Base-by-base conservation (phyloP, 1,140 invertebrate genomes). In the Drosophila kanapiae region DNA sequence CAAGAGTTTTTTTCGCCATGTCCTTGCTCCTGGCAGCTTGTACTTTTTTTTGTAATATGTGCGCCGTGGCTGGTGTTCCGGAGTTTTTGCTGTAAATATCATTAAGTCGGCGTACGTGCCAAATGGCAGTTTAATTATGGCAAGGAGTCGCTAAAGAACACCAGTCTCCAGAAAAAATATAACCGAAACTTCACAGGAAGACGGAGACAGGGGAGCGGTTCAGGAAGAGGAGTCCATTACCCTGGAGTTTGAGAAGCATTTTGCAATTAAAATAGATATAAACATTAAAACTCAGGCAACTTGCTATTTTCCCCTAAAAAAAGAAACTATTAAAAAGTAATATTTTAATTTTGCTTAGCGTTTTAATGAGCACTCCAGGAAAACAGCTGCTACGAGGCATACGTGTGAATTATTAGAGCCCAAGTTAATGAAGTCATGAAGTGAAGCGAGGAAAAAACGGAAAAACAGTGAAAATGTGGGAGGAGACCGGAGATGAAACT, bases 61-160 rank as follows among this genome's bases (percentile, higher is more conserved):
- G 53, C 37, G 18, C 47, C 51, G 71, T 56, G 43, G 54, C 72
- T 75, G 51, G 48, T 68, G 58, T 16, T 62, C 33, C 47, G 23
- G 47, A 68, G 77, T 69, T 84, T 83, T 77, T 80, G 77, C 75
- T 85, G 81, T 84, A 84, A 84, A 84, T 84, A 84, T 71, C 82
- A 84, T 84, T 84, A 84, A 80, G 81, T 84, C 57, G 62, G 72
- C 63, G 82, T 84, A 84, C 82, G 82, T 84, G 82, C 82, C 82
- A 84, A 84, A 84, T 84, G 82, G 72, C 82, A 84, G 72, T 84
- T 84, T 84, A 84, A 84, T 84, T 84, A 84, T 84, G 74, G 62
- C 57, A 62, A 65, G 64, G 49, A 75, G 38, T 45, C 67, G 67
- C n/a, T 43, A 68, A 35, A 37, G 48, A 53, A 45, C 27, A 62